A percentile compares a stretch with the other conserved stretches of the same genome.
phyloP scores from a whole-genome alignment of 2,888 invertebrate species.

The Leptinotarsa juncta region DNA sequence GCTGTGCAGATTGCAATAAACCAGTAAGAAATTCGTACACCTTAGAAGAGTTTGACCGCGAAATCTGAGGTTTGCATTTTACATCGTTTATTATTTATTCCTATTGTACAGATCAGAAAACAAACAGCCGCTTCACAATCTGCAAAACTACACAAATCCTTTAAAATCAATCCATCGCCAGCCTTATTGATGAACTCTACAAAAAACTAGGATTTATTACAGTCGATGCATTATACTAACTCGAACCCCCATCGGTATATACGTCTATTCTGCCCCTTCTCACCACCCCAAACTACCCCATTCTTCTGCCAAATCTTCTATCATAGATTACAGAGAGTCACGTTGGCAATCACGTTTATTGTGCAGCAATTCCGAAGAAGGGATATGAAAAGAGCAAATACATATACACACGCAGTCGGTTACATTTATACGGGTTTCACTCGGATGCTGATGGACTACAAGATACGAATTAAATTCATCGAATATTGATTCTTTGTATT shows the following conservation, averaged over 20 bases:
- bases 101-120: too few relatives aligned
- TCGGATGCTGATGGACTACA: not conserved
- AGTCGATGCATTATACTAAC: not conserved
- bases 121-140: not conserved
- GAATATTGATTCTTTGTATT: not conserved
- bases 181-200: not conserved
- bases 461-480: not conserved
- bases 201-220: not conserved
- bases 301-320: not conserved
- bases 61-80: too few relatives aligned
- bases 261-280: not conserved
- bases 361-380: not conserved
- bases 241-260: not conserved
- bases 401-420: not conserved
- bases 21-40: too few relatives aligned
- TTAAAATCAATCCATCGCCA: not conserved
- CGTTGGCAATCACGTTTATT: slow-evolving; percentile 14
- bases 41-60: too few relatives aligned
- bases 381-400: not conserved
- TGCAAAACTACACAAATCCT: not conserved
- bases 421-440: not conserved
- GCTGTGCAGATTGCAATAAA: too few relatives aligned
- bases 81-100: too few relatives aligned
- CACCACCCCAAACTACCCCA: not conserved
- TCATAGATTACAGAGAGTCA: slow-evolving; percentile 5